Base-by-base conservation (phyloP, 2,888 invertebrate genomes). In the Salpingus planirostris region DNA sequence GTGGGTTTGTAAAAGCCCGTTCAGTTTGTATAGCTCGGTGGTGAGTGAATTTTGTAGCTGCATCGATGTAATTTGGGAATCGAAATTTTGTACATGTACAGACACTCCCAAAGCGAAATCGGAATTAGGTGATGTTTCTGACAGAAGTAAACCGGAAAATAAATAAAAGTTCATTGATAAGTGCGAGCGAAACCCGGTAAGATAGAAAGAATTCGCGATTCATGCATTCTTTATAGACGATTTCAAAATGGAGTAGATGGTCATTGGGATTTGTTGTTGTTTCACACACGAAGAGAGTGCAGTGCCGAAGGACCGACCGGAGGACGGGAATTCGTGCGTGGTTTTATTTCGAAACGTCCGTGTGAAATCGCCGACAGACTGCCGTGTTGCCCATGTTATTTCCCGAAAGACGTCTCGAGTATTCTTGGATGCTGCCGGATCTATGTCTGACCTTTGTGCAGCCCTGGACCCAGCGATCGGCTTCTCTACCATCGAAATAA, bases 231-330 rank as follows among this genome's bases (percentile, higher is more conserved):
- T 54, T 49, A 52, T 53, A 51, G 51, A 54, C 56, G 50, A 49
- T 55, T 59, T 56, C 60, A 60, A 60, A 60, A 60, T 60, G 60
- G 60, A 60, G 60, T 60, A 60, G 56, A 51, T 49, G 48, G 43
- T 44, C 46, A 45, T 43, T 49, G 46, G 37, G 51, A 52, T 57
- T 57, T 59, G 57, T 58, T 59, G 53, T 57, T 57, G 52, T 57
- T 38, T 31, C 10, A n/a, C n/a, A n/a, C n/a, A n/a, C n/a, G n/a
- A n/a, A n/a, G n/a, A n/a, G n/a, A n/a, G n/a, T n/a, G n/a, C n/a
- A n/a, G n/a, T n/a, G n/a, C n/a, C n/a, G n/a, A n/a, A n/a, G n/a
- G n/a, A n/a, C n/a, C n/a, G n/a, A n/a, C n/a, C n/a, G n/a, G n/a
- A n/a, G n/a, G n/a, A n/a, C n/a, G n/a, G n/a, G n/a, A n/a, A n/a